Evolutionary conservation across 2,113 vertebrate genomes (phyloP).

Genomic region (Pachyramphus minor): DNA sequence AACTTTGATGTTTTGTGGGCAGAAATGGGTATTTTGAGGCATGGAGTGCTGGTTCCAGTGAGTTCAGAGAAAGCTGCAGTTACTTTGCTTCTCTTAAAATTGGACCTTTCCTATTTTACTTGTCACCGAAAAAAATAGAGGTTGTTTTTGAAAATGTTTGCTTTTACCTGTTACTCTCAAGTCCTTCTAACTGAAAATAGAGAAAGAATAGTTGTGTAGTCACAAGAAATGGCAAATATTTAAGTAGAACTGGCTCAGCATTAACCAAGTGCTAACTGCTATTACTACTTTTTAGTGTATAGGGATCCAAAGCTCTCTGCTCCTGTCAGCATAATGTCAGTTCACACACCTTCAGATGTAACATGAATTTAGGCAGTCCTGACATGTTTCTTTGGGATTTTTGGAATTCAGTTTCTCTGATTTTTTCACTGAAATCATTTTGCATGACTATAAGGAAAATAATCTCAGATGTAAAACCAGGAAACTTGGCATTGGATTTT

Average conservation of each 20-base stretch:
- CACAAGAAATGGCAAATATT: not conserved
- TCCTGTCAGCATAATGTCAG: not conserved
- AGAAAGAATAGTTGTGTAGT: not conserved
- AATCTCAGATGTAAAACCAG: not conserved
- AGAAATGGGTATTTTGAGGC: not conserved
- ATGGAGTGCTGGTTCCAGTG: not conserved
- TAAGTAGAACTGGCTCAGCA: not conserved
- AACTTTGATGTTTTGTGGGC: not conserved
- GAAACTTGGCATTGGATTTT: constrained; percentile 32
- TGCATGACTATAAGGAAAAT: not conserved
- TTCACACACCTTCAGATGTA: not conserved
- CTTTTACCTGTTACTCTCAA: not conserved
- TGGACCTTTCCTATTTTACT: not conserved
- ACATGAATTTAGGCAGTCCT: not conserved
- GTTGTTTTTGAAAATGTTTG: not conserved
- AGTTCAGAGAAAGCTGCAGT: not conserved
- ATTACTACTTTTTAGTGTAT: not conserved
- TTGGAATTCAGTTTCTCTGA: not conserved
- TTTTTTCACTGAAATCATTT: not conserved
- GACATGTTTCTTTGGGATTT: not conserved
- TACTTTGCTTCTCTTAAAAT: not conserved
- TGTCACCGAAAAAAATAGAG: not conserved
- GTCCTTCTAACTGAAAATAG: not conserved
- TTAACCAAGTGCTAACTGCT: not conserved
- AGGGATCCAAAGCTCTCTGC: not conserved